These are phyloP conservation scores for Prunella strophiata DNA, from an alignment of 2,797 vertebrate species.

Conservation along the genomic window DNA sequence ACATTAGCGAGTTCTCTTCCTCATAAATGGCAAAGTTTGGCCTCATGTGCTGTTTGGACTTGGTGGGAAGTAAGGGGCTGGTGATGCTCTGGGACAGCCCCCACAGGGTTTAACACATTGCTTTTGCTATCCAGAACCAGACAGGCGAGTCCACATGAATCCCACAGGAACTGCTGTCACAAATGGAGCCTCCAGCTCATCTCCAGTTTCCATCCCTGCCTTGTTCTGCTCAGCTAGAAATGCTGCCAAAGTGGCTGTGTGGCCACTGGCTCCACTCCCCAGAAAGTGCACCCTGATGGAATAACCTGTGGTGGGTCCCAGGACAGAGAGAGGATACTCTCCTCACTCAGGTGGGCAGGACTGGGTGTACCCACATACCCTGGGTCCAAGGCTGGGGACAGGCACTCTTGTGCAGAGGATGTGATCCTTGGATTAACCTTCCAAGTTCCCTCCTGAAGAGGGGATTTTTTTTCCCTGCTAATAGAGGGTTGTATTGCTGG, in stretches of 20 bases:
- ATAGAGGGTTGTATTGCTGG: not conserved
- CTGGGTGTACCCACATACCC: not conserved
- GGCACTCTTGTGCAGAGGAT: not conserved
- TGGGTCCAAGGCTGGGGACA: not conserved
- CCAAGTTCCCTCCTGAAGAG: not conserved
- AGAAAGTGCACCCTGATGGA: rapidly evolving
- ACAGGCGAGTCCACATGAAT: not conserved
- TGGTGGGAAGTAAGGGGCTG: not conserved
- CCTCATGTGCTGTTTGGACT: not conserved
- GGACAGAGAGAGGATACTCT: not conserved
- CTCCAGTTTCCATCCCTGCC: not conserved
- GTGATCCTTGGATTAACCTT: not conserved
- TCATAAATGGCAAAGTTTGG: not conserved
- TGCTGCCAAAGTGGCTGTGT: not conserved
- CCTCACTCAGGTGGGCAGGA: not conserved
- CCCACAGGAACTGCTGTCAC: not conserved
- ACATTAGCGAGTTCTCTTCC: not conserved
- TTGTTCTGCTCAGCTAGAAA: not conserved
- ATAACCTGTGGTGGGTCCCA: not conserved
- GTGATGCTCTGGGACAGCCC: not conserved
- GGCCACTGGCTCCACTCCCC: rapidly evolving
- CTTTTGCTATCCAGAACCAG: not conserved
- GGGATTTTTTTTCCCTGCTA: not conserved
- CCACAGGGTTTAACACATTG: not conserved
- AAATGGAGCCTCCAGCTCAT: not conserved